Evolutionary conservation across 2,113 vertebrate genomes (phyloP).

Genomic region (Dicentrarchus labrax): DNA sequence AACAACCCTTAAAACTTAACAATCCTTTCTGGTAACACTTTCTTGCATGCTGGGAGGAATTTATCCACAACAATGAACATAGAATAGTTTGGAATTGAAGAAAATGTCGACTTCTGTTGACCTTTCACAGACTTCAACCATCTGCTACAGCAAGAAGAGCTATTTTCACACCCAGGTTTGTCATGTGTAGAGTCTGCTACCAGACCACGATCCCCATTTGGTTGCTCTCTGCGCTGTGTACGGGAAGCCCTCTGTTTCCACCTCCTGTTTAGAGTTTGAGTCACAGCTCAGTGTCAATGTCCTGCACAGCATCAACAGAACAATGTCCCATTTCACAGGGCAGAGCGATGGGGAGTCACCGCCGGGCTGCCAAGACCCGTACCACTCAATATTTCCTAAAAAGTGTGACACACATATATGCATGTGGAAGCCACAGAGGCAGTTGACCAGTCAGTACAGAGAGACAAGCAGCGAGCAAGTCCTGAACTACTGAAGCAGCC

Average conservation of each 20-base stretch:
- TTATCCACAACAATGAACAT: no score
- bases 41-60: no score
- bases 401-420: slow-evolving; percentile 1
- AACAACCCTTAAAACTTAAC: no score
- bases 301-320: slow-evolving; percentile 35
- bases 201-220: not conserved
- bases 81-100: no score
- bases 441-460: not conserved
- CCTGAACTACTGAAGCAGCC: not conserved
- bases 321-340: slow-evolving; percentile 55
- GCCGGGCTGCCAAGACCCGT: not conserved
- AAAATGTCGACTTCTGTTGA: not conserved
- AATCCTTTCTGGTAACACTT: no score
- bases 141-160: not conserved
- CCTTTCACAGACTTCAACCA: not conserved
- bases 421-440: not conserved
- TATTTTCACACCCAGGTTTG: not conserved
- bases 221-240: accelerated
- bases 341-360: not conserved
- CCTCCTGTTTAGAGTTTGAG: slow-evolving; percentile 24
- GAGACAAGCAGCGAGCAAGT: not conserved
- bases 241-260: slow-evolving; percentile 2
- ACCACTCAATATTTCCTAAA: slow-evolving; percentile 43
- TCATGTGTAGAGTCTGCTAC: not conserved
- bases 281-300: slow-evolving; percentile 15